Conservation (phyloP, 2,797 vertebrate genomes). For the Passerculus sandwichensis region DNA sequence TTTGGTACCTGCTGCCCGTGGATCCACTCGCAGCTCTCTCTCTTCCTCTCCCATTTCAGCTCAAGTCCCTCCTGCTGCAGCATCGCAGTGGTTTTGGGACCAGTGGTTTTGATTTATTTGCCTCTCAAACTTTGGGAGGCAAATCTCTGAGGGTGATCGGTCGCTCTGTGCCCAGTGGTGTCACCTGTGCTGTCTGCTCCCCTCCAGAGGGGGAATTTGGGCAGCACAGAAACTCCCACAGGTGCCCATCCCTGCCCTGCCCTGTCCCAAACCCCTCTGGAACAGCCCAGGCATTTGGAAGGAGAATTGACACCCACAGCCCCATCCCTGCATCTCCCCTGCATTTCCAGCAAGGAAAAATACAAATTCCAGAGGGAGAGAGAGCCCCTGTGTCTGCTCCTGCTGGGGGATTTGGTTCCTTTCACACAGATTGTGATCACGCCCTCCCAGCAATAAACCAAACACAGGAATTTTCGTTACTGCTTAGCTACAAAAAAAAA, state of each 20-base stretch:
- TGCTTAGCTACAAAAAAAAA: not conserved
- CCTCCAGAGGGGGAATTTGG: fast-evolving
- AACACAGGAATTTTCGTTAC: not conserved
- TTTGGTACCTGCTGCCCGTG: not conserved
- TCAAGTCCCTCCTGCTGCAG: not conserved
- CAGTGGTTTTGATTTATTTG: too few species aligned
- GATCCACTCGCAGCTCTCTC: not conserved
- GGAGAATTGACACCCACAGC: not conserved
- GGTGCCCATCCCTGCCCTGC: not conserved
- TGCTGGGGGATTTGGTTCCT: not conserved
- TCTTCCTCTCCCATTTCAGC: not conserved
- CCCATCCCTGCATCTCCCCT: not conserved
- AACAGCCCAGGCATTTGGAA: fast-evolving
- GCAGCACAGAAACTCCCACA: fast-evolving
- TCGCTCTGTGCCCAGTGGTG: fast-evolving
- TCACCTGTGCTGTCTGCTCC: not conserved
- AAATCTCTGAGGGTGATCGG: not conserved
- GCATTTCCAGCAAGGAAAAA: fast-evolving
- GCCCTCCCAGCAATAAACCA: not conserved
- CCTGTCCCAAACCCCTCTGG: not conserved
- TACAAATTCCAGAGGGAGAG: not conserved
- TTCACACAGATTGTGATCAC: not conserved
- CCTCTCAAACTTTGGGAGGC: fast-evolving
- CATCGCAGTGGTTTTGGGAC: fast-evolving
- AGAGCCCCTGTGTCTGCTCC: fast-evolving